phyloP scores from a whole-genome alignment of 2,888 invertebrate genomes.

The Reticulitermes lucifugus region DNA sequence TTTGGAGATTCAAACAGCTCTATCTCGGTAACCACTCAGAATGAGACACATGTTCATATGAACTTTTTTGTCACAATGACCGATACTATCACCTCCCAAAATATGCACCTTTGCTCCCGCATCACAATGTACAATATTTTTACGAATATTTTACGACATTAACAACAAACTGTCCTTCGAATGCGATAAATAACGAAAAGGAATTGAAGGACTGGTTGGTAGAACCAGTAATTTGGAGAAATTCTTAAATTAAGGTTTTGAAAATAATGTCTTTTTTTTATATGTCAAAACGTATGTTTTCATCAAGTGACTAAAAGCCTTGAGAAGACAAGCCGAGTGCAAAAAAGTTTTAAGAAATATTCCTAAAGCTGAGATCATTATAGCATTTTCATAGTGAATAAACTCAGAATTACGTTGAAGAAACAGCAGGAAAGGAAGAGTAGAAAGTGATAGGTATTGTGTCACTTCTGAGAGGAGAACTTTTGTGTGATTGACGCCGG shows the following conservation, averaged over 20 bases:
- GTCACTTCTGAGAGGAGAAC: neutral
- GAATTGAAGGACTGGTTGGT: neutral
- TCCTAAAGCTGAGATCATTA: conserved; percentile 5
- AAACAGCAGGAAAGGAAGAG: neutral
- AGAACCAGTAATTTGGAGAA: neutral
- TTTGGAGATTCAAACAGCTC: too few relatives aligned
- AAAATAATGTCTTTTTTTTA: neutral
- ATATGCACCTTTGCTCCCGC: too few relatives aligned
- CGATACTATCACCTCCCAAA: too few relatives aligned
- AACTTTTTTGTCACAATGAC: too few relatives aligned
- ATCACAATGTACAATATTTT: too few relatives aligned
- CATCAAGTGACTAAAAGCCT: neutral
- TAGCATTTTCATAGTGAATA: neutral
- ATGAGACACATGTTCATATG: too few relatives aligned
- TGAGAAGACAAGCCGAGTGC: neutral
- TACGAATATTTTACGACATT: too few relatives aligned
- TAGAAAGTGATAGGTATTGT: neutral
- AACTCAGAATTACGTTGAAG: neutral
- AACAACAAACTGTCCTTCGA: too few relatives aligned
- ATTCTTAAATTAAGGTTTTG: neutral
- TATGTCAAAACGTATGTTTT: neutral
- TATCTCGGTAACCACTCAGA: too few relatives aligned
- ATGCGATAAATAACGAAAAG: neutral
- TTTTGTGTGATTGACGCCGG: conserved; percentile 41
- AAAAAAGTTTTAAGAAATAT: neutral